Evolutionary conservation across 1,140 invertebrate species (phyloP).

Genomic region (Cyrtorhinus lividipennis): DNA sequence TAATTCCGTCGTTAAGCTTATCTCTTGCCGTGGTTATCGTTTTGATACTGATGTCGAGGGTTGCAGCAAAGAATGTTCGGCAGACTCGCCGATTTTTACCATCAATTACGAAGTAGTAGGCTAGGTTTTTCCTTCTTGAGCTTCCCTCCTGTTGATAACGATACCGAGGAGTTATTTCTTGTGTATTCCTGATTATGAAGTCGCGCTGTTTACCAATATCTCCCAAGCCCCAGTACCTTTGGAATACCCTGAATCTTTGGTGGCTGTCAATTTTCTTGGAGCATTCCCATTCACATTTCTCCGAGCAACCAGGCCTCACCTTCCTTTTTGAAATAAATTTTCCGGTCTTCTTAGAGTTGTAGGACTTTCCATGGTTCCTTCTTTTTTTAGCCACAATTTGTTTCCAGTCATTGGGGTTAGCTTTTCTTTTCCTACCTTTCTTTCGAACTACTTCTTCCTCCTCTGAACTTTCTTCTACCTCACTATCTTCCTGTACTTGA

Average conservation of each 20-base stretch:
- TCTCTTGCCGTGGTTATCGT: neutral
- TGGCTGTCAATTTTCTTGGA: neutral
- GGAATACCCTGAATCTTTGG: neutral
- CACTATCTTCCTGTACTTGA: neutral
- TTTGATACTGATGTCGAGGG: neutral
- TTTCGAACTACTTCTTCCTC: neutral
- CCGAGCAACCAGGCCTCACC: neutral
- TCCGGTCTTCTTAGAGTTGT: neutral
- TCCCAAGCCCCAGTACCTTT: neutral
- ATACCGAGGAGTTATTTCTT: neutral
- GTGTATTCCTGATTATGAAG: neutral
- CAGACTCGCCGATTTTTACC: neutral
- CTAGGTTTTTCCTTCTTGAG: neutral
- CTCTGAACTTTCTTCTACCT: neutral
- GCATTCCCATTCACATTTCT: neutral
- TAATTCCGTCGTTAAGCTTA: slow-evolving; percentile 10
- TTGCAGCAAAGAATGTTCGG: neutral
- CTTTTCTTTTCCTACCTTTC: neutral
- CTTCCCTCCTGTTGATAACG: neutral
- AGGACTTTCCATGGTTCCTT: neutral
- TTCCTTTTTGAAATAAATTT: neutral
- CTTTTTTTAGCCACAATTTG: neutral
- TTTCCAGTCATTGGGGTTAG: neutral
- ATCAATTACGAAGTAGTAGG: neutral
- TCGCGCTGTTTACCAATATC: neutral